Base-by-base conservation (phyloP, 1,140 invertebrate genomes). In the Conopomorpha cramerella region DNA sequence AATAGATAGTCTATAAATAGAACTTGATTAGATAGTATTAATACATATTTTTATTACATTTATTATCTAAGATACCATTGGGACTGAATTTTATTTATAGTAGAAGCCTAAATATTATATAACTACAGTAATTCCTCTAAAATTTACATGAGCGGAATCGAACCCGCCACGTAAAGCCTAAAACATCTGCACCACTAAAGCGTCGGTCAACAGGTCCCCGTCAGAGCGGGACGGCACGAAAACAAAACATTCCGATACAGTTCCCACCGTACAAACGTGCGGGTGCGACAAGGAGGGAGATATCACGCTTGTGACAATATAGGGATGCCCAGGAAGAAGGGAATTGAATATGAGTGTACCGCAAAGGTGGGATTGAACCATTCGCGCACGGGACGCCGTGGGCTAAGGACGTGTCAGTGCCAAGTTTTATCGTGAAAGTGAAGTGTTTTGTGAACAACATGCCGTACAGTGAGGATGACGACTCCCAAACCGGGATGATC, bases 161-260 rank as follows among this genome's bases (percentile, higher is more conserved):
- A 67, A 67, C 49, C 36, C 17, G n/a, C 36, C 38, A 40, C 38
- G 27, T 46, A 26, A 18, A 25, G 18, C 16, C 29, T 8, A 29
- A 30, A 36, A 15, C 41, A 51, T 57, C 48, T 35, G 43, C 51
- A 47, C 11, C 30, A 16, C 47, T 43, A 27, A 27, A 36, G 32
- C 41, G 43, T 50, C 54, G 62, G 63, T 63, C 64, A 53, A 56
- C 66, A 60, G 52, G 65, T 64, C 54, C 56, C 52, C 53, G 41
- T 37, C 11, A 31, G 62, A 76, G 51, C 44, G 64, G 61, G 71
- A 71, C 32, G 30, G 62, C 50, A 62, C 66, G 58, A 76, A 76
- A 76, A 76, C 71, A 76, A 72, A 65, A 68, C 71, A 76, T 76
- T 71, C 66, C 71, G 57, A 72, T 54, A 71, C 67, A 68, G 55